A percentile compares a stretch with the other conserved stretches of the same genome.
phyloP scores from a whole-genome alignment of 2,797 vertebrate species.

The Microhierax caerulescens region DNA sequence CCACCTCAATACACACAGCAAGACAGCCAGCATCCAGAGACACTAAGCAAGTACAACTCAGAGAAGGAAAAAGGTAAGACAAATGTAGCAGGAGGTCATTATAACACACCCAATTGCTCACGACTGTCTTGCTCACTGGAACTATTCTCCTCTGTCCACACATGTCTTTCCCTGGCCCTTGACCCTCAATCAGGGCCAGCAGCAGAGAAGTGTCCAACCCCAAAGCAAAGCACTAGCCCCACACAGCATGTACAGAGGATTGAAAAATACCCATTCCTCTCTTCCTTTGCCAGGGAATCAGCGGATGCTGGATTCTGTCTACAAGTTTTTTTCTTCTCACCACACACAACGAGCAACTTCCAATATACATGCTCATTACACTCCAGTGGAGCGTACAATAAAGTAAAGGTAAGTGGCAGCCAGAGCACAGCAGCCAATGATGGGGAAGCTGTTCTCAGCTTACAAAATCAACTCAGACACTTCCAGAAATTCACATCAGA shows the following conservation, averaged over 20 bases:
- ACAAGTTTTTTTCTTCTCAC: background rate
- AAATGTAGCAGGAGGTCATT: background rate
- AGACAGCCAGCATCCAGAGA: background rate
- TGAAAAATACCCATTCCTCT: background rate
- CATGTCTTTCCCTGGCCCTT: background rate
- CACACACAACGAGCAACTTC: conserved; percentile 6
- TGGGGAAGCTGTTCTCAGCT: conserved; percentile 32
- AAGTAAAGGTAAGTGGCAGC: conserved; percentile 22
- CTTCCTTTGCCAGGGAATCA: background rate
- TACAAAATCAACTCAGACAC: conserved; percentile 54
- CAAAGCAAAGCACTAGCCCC: background rate
- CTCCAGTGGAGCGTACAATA: conserved; percentile 40
- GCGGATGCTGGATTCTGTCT: background rate
- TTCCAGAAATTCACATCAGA: conserved; percentile 69
- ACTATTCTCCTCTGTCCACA: background rate
- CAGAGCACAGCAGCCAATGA: conserved; percentile 1
- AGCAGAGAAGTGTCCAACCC: background rate
- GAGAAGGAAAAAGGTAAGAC: background rate
- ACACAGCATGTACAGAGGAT: background rate
- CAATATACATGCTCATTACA: conserved; percentile 42
- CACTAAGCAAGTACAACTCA: accelerated
- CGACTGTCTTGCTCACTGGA: background rate
- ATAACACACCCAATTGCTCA: background rate
- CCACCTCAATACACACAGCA: background rate
- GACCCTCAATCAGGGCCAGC: background rate